Evolutionary conservation across 2,888 invertebrate genomes (phyloP).

Genomic region (Orchesellides sinensis): DNA sequence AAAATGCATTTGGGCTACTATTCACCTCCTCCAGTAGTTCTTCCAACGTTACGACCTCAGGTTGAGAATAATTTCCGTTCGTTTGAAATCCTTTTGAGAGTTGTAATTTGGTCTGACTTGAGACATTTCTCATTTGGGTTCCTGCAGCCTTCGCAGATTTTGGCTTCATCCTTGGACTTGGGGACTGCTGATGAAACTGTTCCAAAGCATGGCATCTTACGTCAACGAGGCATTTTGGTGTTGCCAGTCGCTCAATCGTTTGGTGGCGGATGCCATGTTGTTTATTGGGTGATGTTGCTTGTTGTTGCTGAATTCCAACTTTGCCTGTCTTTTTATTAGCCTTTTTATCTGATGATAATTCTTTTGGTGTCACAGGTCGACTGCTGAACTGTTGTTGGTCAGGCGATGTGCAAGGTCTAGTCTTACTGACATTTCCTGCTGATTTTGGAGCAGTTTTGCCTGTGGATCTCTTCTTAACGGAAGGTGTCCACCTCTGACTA

Average conservation of each 20-base stretch:
- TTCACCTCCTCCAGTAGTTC: not conserved
- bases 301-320: not conserved
- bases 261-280: conserved; percentile 17
- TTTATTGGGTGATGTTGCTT: conserved; percentile 19
- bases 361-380: conserved; percentile 25
- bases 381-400: too few relatives aligned
- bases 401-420: conserved; percentile 16
- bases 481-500: not conserved
- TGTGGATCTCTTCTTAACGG: not conserved
- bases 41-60: not conserved
- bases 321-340: not conserved
- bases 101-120: not conserved
- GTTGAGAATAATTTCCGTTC: not conserved
- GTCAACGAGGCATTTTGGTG: conserved; percentile 14
- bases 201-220: not conserved
- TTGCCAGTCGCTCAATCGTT: conserved; percentile 33
- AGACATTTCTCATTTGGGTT: not conserved
- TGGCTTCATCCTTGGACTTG: not conserved
- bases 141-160: not conserved
- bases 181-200: not conserved
- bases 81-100: not conserved
- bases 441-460: not conserved
- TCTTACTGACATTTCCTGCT: not conserved
- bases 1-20: not conserved
- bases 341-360: not conserved